Base-by-base conservation (phyloP, 2,113 vertebrate genomes). In the Grammomys surdaster region DNA sequence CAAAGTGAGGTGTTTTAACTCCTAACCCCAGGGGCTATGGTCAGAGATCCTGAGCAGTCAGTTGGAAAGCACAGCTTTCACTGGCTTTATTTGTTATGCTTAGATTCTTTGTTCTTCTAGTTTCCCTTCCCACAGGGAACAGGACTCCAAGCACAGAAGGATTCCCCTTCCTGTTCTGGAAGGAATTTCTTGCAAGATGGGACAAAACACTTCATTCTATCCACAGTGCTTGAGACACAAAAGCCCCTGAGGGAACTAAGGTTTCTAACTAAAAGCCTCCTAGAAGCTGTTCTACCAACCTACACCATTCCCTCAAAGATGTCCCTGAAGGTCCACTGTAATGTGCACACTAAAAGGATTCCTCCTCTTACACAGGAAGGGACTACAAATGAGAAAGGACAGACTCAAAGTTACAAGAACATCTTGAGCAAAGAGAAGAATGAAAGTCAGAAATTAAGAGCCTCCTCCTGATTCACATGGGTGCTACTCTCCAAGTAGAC, bases 1-100 rank as follows among this genome's bases (percentile, higher is more conserved):
- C 54, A 88, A 78, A 90, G 75, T 19, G 81, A 76, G 36, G 70
- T 56, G 40, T 87, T 85, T 86, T 72, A 56, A 43, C 89, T 89
- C 86, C n/a, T 67, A 72, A 91, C 48, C 93, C 72, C 54, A 36
- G 85, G 69, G 63, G 76, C 58, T 72, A 14, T 2, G 28, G 43
- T 46, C 20, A 58, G n/a, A 90, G 58, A 80, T 65, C 72, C 14
- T 20, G 63, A 65, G 92, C 69, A 77, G 19, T 81, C 75, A 36
- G 81, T 70, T 40, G 67, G 94, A 95, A 95, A 90, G 43, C 36
- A 60, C 65, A 72, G 51, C 33, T 51, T 46, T 80, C 56, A 60
- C 58, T 13, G 60, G 33, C 28, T 91, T 26, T 91, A 84, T 80
- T 91, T 93, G 76, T 87, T 87, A 80, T 11, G 20, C 28, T 88